A percentile compares a stretch with the other conserved stretches of the same genome.
These are phyloP conservation scores for Malurus splendens DNA, from an alignment of 2,797 vertebrate genomes.

Conservation along the genomic window DNA sequence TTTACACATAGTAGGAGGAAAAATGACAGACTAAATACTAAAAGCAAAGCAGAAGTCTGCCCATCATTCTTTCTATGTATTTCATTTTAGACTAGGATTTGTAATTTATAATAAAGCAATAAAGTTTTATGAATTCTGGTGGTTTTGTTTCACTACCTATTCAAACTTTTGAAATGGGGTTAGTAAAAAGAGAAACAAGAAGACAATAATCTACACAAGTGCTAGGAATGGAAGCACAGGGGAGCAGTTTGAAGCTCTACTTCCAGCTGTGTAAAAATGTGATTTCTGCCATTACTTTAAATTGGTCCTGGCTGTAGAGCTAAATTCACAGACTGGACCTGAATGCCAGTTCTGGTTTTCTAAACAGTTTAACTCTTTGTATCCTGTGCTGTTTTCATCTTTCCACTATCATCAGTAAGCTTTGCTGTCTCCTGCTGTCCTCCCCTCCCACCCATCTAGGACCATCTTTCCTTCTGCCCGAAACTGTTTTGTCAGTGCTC, in stretches of 20 bases:
- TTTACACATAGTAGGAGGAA: background rate
- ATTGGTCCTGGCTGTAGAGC: background rate
- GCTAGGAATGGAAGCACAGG: background rate
- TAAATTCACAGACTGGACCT: background rate
- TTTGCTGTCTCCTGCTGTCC: background rate
- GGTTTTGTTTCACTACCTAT: constrained; percentile 17
- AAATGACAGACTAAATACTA: background rate
- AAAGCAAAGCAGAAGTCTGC: background rate
- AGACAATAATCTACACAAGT: background rate
- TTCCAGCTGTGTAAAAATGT: constrained; percentile 1
- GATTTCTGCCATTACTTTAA: background rate
- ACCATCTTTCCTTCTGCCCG: background rate
- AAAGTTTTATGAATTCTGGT: background rate
- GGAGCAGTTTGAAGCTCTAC: background rate
- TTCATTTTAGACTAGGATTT: background rate
- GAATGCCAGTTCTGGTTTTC: background rate
- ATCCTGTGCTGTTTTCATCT: background rate
- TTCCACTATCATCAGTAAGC: background rate
- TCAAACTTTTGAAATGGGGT: background rate
- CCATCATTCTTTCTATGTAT: background rate
- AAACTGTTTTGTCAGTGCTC: background rate
- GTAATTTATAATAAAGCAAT: background rate
- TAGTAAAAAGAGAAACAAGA: constrained; percentile 1
- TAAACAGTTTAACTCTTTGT: background rate
- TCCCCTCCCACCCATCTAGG: background rate